phyloP scores from a whole-genome alignment of 2,113 vertebrate genomes.

The Macquaria ambigua region DNA sequence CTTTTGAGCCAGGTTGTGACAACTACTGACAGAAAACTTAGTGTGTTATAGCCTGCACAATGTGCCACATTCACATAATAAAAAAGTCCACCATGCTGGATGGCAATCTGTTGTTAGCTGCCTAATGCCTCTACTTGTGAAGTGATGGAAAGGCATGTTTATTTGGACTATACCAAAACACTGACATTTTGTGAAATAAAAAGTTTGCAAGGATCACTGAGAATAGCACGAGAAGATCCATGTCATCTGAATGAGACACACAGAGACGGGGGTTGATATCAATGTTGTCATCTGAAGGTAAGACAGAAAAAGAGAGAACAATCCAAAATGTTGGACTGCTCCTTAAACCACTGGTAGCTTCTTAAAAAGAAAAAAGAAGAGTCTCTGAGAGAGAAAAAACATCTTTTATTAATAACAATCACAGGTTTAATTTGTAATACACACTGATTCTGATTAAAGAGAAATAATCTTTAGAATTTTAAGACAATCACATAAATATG shows the following conservation, averaged over 20 bases:
- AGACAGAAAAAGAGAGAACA: not conserved
- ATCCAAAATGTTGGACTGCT: not conserved
- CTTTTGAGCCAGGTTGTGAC: no score
- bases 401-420: not conserved
- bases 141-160: no score
- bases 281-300: not conserved
- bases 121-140: no score
- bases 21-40: not conserved
- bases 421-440: not conserved
- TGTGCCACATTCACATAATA: no score
- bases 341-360: not conserved
- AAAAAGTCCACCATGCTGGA: no score
- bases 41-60: no score
- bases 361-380: not conserved
- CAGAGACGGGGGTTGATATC: not conserved
- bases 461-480: not conserved
- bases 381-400: not conserved
- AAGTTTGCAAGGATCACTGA: not conserved
- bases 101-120: no score
- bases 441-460: not conserved
- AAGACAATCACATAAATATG: not conserved
- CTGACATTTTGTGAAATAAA: not conserved
- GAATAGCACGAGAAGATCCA: not conserved
- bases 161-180: no score
- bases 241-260: not conserved